Evolutionary conservation across 2,888 invertebrate genomes (phyloP).

Genomic region (Mactromeris polynyma): DNA sequence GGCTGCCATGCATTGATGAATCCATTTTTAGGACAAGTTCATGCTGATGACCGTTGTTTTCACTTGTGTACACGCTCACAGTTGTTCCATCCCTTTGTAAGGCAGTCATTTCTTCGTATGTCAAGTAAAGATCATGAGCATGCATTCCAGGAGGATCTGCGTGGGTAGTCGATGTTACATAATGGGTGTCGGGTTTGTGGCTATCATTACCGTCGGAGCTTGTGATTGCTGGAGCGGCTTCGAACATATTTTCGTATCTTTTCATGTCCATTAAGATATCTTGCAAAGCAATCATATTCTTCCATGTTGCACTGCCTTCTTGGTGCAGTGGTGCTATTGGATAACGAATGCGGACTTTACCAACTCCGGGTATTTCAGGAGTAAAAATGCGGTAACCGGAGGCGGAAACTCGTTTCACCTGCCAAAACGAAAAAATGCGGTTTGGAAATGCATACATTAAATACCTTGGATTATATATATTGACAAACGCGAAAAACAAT

Average conservation of each 20-base stretch:
- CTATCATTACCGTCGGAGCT: not conserved
- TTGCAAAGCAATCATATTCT: constrained; percentile 75
- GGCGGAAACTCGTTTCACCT: constrained; percentile 62
- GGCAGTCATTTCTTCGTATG: constrained; percentile 56
- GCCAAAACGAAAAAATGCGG: not conserved
- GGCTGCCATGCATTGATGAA: constrained; percentile 10
- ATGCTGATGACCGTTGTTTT: constrained; percentile 73
- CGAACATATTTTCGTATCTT: constrained; percentile 48
- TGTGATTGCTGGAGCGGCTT: constrained; percentile 47
- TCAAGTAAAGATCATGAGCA: constrained; percentile 69
- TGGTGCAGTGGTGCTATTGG: constrained; percentile 78
- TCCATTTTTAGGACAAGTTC: constrained; percentile 62
- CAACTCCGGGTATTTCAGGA: constrained; percentile 77
- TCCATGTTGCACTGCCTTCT: constrained; percentile 77
- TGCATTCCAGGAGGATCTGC: constrained; percentile 69
- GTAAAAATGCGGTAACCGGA: constrained; percentile 73
- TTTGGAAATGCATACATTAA: too few species aligned
- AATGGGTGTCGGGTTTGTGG: constrained; percentile 57
- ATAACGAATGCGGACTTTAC: constrained; percentile 76
- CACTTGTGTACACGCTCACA: constrained; percentile 64
- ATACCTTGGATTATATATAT: too few species aligned
- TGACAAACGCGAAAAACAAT: too few species aligned
- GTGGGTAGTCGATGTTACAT: constrained; percentile 58
- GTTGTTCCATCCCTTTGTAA: constrained; percentile 40
- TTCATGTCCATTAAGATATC: constrained; percentile 71